Evolutionary conservation across 2,797 vertebrate species (phyloP).

Genomic region (Catostomus latipinnis): DNA sequence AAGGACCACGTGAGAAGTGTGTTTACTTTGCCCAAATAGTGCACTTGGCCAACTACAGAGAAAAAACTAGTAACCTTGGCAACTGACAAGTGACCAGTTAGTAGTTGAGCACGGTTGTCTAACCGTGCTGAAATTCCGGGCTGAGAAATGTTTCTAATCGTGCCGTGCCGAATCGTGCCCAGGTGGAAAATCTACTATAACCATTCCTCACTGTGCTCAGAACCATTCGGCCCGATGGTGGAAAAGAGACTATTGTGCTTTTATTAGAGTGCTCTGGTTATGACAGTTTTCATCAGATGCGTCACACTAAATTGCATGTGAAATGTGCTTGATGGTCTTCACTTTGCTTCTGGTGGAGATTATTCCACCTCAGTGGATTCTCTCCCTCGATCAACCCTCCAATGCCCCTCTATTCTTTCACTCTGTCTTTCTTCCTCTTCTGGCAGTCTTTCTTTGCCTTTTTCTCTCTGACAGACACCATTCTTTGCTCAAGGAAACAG

Average conservation of each 20-base stretch:
- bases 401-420: conserved; percentile 15
- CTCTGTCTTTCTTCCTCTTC: background rate
- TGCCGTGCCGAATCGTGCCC: too few species aligned
- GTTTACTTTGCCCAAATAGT: too few species aligned
- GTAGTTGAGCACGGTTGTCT: too few species aligned
- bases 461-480: conserved; percentile 33
- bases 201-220: too few species aligned
- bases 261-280: conserved; percentile 43
- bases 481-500: conserved; percentile 52
- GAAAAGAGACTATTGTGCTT: background rate
- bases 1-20: too few species aligned
- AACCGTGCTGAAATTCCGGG: too few species aligned
- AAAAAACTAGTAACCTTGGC: too few species aligned
- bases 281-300: conserved; percentile 45
- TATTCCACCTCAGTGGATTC: conserved; percentile 49
- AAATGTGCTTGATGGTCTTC: conserved; percentile 49
- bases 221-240: too few species aligned
- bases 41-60: too few species aligned
- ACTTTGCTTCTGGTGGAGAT: conserved; percentile 52
- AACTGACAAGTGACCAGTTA: too few species aligned
- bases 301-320: conserved; percentile 54
- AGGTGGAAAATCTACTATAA: too few species aligned
- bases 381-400: conserved; percentile 32
- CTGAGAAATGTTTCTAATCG: too few species aligned
- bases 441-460: conserved; percentile 24